Base-by-base conservation (phyloP, 2,888 invertebrate species). In the Pyrrhopygopsis socrates region DNA sequence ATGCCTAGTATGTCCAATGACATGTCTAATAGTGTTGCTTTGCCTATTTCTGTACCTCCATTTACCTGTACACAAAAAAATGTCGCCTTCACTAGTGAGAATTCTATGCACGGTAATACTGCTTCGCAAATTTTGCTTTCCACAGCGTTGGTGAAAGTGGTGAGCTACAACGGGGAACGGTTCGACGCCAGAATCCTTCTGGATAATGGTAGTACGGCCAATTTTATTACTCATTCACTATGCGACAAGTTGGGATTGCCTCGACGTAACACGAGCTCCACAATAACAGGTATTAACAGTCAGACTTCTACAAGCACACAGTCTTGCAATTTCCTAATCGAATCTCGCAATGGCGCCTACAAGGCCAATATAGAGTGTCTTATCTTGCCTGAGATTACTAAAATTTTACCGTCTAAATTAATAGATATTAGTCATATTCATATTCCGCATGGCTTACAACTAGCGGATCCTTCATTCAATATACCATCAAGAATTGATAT, bases 101-200 rank as follows among this genome's bases (percentile, higher is more conserved):
- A 2, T 45, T 45, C 45, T 20, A 45, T 45, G 4, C 45, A 45
- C 3, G 1, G 20, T 41, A 22, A 24, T n/a, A 41, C 20, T 41
- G n/a, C 22, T 38, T 50, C 24, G 70, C 18, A 45, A 60, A 67
- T 34, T 34, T 34, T 34, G 18, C 87, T 92, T 22, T 93, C 91
- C 88, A 91, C 91, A 91, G 87, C 89, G 34, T 24, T 91, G 60
- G 90, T 88, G 63, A 84, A 87, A 45, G 88, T 90, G 22, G n/a
- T 34, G 38, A 18, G 18, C 45, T 2, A 22, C 20, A 24, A 34
- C 38, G 70, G 70, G 45, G 70, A 41, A 24, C 6, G 22, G 45
- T 11, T 24, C 45, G 34, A 38, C 27, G 70, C 70, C 22, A 27
- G 70, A 30, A 9, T 70, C n/a, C 18, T 70, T 1, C 70, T 70